Evolutionary conservation across 2,888 invertebrate species (phyloP), one percentile per base, ranked within the genome.

Genomic region (Agrypnus murinus): DNA sequence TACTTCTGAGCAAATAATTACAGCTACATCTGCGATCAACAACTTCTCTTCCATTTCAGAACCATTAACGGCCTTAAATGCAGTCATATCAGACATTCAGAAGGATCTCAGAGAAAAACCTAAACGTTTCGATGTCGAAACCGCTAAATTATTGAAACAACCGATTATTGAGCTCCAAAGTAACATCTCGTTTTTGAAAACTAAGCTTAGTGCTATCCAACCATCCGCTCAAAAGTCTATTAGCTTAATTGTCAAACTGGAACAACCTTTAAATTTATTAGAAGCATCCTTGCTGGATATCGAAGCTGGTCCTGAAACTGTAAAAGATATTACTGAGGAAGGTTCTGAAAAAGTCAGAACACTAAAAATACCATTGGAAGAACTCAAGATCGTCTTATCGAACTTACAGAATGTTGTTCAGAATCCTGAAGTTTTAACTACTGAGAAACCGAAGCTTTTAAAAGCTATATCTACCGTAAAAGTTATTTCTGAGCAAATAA

Each of bases 381-480:
- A 38, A 40, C 6, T 46, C 10, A 14, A 9, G 1, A 14, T 9
- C 1, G 12, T 25, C 8, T 8, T 60, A 2, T 12, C 10, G 2
- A 60, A 60, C 14, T 9, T 60, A 4, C 45, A 60, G 14, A 60
- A 5, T 15, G n/a, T 60, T 32, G 15, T 8, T 10, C 14, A 32
- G 31, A 32, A n/a, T 15, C 60, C 60, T 10, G 43, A 55, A 55
- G 17, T 55, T 9, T 17, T 55, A 3, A 60, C 65, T 12, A 10
- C 53, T 14, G 15, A 66, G 32, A 76, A 76, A 66, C 69, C 74
- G 17, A 69, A 75, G 69, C 9, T 79, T 10, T 53, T 63, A 17
- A 63, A 75, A 60, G 72, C 77, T n/a, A n/a, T 77, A 7, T 14
- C 59, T 40, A 68, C 72, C n/a, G 17, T 77, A 6, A 57, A 55